Base-by-base conservation (phyloP, 2,113 vertebrate species). In the Saguinus imperator region DNA sequence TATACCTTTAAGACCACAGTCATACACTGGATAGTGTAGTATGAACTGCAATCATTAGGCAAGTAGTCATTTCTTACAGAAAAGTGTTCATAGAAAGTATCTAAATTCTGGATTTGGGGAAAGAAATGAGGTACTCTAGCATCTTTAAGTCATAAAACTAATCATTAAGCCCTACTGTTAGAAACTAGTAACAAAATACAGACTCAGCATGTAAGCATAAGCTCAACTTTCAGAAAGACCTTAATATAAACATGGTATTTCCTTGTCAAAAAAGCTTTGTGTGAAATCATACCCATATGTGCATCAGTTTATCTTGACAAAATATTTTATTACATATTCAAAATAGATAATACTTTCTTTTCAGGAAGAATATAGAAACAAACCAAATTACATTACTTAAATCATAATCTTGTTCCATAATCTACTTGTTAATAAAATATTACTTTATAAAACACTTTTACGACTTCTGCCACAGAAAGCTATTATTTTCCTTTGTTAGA, bases 121-220 rank as follows among this genome's bases (percentile, higher is more conserved):
- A 27, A 90, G 20, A 75, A 89, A 81, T 86, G 8, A 91, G 10
- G 82, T 81, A 87, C 9, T 79, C 12, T 81, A 92, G 6, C 4
- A 86, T 82, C 14, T 52, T 91, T 32, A 91, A 72, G 64, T 73
- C 35, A 95, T 8, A 86, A 64, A 87, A 35, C n/a, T 27, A 89
- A 82, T 35, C 72, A 68, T 57, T 27, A 80, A 32, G 17, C 8
- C 9, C 84, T 76, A 87, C 11, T 45, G 7, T 43, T 25, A 91
- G 25, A 40, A 97, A 89, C 68, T 25, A 97, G 84, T 45, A 27
- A 87, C 57, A 89, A 91, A 97, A 83, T 27, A 52, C 1, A 57
- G 35, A 61, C 2, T 82, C 14, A 81, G 45, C 11, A 43, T 48
- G 18, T 50, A 55, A 72, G 8, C 25, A 43, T 77, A 80, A 70